Evolutionary conservation across 2,797 vertebrate genomes (phyloP).

Genomic region (Cynopterus sphinx): DNA sequence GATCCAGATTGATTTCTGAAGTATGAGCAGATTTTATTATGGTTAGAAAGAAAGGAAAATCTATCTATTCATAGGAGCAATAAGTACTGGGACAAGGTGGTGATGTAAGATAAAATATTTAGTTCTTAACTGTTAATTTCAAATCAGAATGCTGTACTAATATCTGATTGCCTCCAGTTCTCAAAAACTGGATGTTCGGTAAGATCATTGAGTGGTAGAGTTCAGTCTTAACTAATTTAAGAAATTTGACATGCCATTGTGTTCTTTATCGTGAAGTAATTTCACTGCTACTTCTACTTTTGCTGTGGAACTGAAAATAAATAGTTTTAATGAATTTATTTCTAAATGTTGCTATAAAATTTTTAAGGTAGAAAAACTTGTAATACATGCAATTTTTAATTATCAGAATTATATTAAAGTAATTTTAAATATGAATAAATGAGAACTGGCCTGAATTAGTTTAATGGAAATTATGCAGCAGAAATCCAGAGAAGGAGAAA

Average conservation of each 20-base stretch:
- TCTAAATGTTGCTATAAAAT: conserved; percentile 8
- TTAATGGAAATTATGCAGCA: conserved; percentile 18
- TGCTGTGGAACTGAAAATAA: conserved; percentile 12
- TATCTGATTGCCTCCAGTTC: not conserved
- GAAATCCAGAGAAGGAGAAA: conserved; percentile 1
- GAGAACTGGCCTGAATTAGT: not conserved
- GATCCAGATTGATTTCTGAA: not conserved
- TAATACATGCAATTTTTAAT: not conserved
- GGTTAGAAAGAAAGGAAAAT: not conserved
- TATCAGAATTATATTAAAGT: not conserved
- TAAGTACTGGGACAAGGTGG: not conserved
- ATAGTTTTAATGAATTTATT: not conserved
- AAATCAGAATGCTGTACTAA: not conserved
- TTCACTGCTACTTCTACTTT: conserved; percentile 38
- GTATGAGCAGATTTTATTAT: not conserved
- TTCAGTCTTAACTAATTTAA: conserved; percentile 18
- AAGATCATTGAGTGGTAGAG: not conserved
- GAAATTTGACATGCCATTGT: not conserved
- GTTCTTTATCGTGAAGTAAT: conserved; percentile 30
- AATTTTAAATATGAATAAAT: conserved; percentile 38
- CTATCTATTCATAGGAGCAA: not conserved
- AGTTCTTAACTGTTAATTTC: conserved; percentile 4
- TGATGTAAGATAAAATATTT: not conserved
- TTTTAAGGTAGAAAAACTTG: not conserved
- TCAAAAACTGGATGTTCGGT: not conserved